Evolutionary conservation across 1,140 invertebrate genomes (phyloP), one percentile per base, ranked within the genome.

Genomic region (Galleria mellonella): DNA sequence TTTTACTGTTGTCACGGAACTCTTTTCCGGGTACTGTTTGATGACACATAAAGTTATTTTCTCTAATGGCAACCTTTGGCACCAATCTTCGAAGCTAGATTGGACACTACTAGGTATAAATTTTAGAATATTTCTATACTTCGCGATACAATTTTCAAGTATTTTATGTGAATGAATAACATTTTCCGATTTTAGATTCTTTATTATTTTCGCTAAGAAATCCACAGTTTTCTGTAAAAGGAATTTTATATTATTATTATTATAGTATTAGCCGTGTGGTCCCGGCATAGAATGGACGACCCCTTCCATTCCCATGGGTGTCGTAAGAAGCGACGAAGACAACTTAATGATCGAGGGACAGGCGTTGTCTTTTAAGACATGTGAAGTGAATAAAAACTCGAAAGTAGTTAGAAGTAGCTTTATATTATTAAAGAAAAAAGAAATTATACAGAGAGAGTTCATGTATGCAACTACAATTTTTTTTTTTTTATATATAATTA

Each of bases 211-310:
- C 4, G 49, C 35, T 17, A 61, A 7, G 2, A 43, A 13, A 23
- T 40, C 10, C 27, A 47, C 4, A 0, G 50, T 41, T 43, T 49
- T 36, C 58, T 61, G 53, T 23, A 47, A 60, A 8, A 48, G 14
- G 39, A 43, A 23, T 49, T 35, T 29, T 35, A n/a, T n/a, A 29
- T 28, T 7, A 33, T 12, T 11, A 12, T 10, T 11, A 6, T 12
- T 1, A 12, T 12, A 12, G 2, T 3, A 7, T 33, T 33, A 23
- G 6, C 2, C 17, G 17, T 33, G 2, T 7, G n/a, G n/a, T n/a
- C n/a, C n/a, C n/a, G n/a, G n/a, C n/a, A n/a, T n/a, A n/a, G n/a
- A n/a, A n/a, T n/a, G n/a, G n/a, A n/a, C n/a, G n/a, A n/a, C n/a
- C n/a, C n/a, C n/a, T n/a, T n/a, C n/a, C n/a, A n/a, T n/a, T n/a